Percentiles rank a stretch among this genome's conserved stretches.
Conservation (phyloP, 2,797 vertebrate genomes). For the Danio aesculapii region DNA sequence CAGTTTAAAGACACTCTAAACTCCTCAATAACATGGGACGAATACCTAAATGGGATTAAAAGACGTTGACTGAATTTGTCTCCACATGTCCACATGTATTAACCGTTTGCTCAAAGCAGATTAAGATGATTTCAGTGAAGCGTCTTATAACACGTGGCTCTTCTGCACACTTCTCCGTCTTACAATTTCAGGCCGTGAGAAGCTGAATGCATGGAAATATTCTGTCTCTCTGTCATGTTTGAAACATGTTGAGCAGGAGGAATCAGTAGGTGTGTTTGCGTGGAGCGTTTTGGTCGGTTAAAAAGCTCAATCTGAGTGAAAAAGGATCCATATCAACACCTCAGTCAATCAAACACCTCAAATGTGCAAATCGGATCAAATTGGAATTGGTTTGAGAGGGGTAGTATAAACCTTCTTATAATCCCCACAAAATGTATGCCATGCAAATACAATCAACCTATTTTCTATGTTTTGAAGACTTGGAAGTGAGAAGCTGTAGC, state of each 20-base stretch:
- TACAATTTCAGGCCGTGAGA: not conserved
- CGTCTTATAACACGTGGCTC: slow-evolving; percentile 64
- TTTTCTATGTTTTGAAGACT: too few relatives aligned
- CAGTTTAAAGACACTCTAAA: not conserved
- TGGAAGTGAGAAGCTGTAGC: too few relatives aligned
- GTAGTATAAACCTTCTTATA: too few relatives aligned
- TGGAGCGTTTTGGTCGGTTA: too few relatives aligned
- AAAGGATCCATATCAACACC: too few relatives aligned
- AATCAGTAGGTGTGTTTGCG: too few relatives aligned
- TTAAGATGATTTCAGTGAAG: slow-evolving; percentile 74
- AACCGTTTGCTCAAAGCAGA: slow-evolving; percentile 65
- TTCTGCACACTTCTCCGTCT: not conserved
- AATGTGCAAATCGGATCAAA: too few relatives aligned
- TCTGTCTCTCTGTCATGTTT: slow-evolving; percentile 10
- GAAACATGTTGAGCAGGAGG: slow-evolving; percentile 32
- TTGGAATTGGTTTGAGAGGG: too few relatives aligned
- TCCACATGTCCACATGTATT: slow-evolving; percentile 66
- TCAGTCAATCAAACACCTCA: too few relatives aligned
- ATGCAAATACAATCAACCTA: too few relatives aligned
- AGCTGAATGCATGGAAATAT: not conserved
- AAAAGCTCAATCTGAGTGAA: too few relatives aligned
- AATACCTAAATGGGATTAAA: slow-evolving; percentile 74
- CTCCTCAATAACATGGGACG: slow-evolving; percentile 59
- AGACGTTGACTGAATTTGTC: slow-evolving; percentile 67
- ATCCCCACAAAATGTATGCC: too few relatives aligned